These are phyloP conservation scores for Conomelus anceps DNA, from an alignment of 2,888 invertebrate genomes.

Conservation along the genomic window DNA sequence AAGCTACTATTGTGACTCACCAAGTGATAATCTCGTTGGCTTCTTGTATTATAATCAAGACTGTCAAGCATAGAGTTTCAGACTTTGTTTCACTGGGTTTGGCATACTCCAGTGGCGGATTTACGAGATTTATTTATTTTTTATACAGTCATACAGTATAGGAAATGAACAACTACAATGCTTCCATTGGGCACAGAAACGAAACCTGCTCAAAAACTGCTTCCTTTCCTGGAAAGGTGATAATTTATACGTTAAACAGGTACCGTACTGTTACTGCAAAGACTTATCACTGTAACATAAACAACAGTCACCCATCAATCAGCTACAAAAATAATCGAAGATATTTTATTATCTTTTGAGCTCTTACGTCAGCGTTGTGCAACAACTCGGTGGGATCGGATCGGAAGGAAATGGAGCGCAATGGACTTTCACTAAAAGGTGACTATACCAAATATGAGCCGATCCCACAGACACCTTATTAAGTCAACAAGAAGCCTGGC, in stretches of 20 bases:
- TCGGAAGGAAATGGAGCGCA: not conserved
- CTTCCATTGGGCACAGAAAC: not conserved
- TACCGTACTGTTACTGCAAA: too few species aligned
- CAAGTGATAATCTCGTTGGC: too few species aligned
- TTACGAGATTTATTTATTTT: not conserved
- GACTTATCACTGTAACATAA: too few species aligned
- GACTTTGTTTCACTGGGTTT: not conserved
- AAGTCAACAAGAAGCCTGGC: not conserved
- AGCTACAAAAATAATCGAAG: too few species aligned
- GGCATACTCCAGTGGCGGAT: too few species aligned
- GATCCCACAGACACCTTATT: not conserved
- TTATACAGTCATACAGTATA: not conserved
- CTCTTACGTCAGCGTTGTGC: not conserved
- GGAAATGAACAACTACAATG: not conserved
- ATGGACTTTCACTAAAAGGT: not conserved
- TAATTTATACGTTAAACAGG: not conserved
- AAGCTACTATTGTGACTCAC: too few species aligned
- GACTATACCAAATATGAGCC: not conserved
- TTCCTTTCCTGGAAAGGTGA: not conserved
- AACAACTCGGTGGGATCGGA: not conserved
- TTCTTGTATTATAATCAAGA: too few species aligned
- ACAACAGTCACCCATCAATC: not conserved
- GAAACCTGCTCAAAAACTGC: not conserved
- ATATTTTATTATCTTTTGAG: too few species aligned
- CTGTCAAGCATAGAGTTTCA: too few species aligned